phyloP scores from a whole-genome alignment of 2,113 vertebrate genomes.

The Oceanodroma tethys region DNA sequence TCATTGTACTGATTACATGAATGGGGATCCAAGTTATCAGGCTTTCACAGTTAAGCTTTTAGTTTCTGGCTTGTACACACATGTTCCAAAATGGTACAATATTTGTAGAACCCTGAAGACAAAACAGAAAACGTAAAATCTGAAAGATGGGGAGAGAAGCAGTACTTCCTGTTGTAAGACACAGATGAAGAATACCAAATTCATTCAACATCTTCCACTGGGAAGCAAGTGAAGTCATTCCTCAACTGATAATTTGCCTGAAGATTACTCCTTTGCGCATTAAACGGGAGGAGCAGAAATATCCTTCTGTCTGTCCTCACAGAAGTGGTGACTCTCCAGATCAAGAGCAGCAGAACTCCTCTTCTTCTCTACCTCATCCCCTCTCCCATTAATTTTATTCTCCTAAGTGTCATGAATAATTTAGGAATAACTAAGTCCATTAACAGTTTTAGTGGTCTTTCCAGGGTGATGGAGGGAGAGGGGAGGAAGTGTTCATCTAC shows the following conservation, averaged over 20 bases:
- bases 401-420: background rate
- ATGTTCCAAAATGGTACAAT: background rate
- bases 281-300: background rate
- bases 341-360: background rate
- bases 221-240: background rate
- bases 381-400: background rate
- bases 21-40: background rate
- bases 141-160: background rate
- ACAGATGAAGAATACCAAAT: background rate
- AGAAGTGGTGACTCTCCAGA: background rate
- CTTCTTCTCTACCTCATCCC: background rate
- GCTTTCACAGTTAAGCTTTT: background rate
- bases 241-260: background rate
- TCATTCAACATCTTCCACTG: background rate
- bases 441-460: background rate
- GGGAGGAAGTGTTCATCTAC: background rate
- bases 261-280: background rate
- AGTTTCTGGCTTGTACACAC: background rate
- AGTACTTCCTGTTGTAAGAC: background rate
- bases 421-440: background rate
- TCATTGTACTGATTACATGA: background rate
- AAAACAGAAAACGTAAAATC: background rate
- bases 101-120: background rate
- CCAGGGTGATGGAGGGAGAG: background rate
- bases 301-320: background rate